Evolutionary conservation across 2,888 invertebrate species (phyloP), one percentile per base, ranked within the genome.

Genomic region (Eretmocerus hayati): DNA sequence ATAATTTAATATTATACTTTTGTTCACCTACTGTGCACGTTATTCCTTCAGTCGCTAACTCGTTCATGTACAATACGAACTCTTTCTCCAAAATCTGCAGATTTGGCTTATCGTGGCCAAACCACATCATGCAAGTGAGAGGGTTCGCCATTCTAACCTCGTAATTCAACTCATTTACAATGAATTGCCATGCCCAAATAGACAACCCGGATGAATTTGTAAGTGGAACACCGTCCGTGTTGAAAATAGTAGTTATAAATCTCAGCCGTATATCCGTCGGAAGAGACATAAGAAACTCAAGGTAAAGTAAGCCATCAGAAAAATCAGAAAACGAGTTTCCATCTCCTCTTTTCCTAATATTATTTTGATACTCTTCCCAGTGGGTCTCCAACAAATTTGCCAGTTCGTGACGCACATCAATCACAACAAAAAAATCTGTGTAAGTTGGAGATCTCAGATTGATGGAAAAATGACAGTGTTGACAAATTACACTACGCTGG

Each of bases 131-230:
- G 4, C 16, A n/a, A 8, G 32, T 21, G 18, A 42, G 31, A 5
- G 32, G 11, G 11, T 42, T 32, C 5, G 33, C 41, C 13, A n/a
- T 41, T 11, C 40, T 39, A 16, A 46, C 23, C 6, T 5, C 5
- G 5, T 5, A n/a, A n/a, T 13, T 13, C 11, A 33, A 20, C 35
- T 23, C 33, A 33, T 33, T 33, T 9, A 33, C 15, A n/a, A 5
- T 5, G 15, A 33, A n/a, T 33, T 33, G 33, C 35, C 11, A 32
- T 26, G 42, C 42, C 47, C 47, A 48, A 9, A 42, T 42, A n/a
- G 42, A 47, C 33, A 22, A 41, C 5, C 15, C 30, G 19, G 42
- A 48, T 16, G 32, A 22, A 13, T 33, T 33, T 5, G 5, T n/a
- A 15, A 33, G n/a, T 33, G 33, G 33, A 9, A 16, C 11, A 5